Evolutionary conservation across 2,888 invertebrate species (phyloP), one percentile per base, ranked within the genome.

Genomic region (Cynaeus angustus): DNA sequence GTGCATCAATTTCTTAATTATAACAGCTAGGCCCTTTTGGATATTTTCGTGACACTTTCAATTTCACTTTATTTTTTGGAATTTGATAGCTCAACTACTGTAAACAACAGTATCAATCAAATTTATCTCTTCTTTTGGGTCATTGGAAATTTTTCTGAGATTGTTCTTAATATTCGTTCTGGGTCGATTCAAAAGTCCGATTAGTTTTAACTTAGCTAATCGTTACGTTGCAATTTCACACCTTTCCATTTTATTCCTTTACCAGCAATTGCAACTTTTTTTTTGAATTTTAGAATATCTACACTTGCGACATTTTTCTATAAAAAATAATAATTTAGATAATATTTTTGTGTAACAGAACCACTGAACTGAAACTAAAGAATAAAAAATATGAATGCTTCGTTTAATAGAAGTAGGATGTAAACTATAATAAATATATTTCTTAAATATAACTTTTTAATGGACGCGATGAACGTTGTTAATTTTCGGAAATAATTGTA

Each of bases 191-290:
- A 33, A 38, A 10, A 38, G 14, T 38, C 5, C 21, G 28, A 37
- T 38, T 55, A 38, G 9, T 16, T 9, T 9, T 16, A 9, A 13
- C 7, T 8, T n/a, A 46, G 16, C 13, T 9, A 46, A 46, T 13
- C 6, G 9, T 46, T 46, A 46, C 46, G 46, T 8, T 46, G 21
- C 46, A 21, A 46, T 46, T 46, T 46, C 12, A 16, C 46, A 46
- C 46, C 28, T 50, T 50, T 50, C n/a, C 21, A 55, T 26, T 30
- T 8, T 48, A 16, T 14, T 16, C 9, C 14, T 16, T 26, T 33
- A 33, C 33, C 33, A 1, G 33, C 33, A 7, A 13, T 10, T 21
- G 21, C 21, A 21, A 21, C 21, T 12, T 45, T 10, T 48, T 21
- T 48, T 48, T 13, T 13, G 1, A 48, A 26, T 16, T 21, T 16